A percentile compares a stretch with the other conserved stretches of the same genome.
phyloP scores from a whole-genome alignment of 2,113 vertebrate genomes.

The Ochotona curzoniae region DNA sequence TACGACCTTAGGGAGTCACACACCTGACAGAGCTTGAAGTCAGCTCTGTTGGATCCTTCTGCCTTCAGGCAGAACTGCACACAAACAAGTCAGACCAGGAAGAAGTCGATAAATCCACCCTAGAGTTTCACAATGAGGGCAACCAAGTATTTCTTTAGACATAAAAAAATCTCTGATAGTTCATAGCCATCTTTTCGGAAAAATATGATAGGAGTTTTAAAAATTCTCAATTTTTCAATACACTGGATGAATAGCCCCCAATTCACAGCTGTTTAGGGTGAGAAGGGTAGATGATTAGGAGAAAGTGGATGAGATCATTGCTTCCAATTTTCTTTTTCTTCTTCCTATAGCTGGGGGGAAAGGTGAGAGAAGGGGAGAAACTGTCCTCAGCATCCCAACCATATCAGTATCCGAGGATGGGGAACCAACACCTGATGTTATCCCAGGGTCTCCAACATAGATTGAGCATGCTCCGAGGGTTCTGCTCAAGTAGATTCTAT shows the following conservation, averaged over 20 bases:
- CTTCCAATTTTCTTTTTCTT: too few species aligned
- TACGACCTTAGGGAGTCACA: not conserved
- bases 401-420: too few species aligned
- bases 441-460: too few species aligned
- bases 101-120: not conserved
- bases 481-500: too few species aligned
- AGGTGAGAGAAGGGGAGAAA: too few species aligned
- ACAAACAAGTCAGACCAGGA: not conserved
- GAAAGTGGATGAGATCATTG: too few species aligned
- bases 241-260: not conserved
- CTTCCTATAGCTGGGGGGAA: too few species aligned
- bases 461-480: too few species aligned
- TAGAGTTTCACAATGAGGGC: not conserved
- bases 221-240: not conserved
- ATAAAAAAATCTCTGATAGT: not conserved
- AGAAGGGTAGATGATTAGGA: too few species aligned
- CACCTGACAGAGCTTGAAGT: not conserved
- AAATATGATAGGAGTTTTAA: constrained; percentile 11
- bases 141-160: constrained; percentile 3
- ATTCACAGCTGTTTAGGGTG: not conserved
- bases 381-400: too few species aligned
- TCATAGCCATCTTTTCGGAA: constrained; percentile 20
- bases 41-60: not conserved
- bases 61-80: not conserved
- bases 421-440: too few species aligned